Base-by-base conservation (phyloP, 2,888 invertebrate genomes). In the Andrena flavipes region DNA sequence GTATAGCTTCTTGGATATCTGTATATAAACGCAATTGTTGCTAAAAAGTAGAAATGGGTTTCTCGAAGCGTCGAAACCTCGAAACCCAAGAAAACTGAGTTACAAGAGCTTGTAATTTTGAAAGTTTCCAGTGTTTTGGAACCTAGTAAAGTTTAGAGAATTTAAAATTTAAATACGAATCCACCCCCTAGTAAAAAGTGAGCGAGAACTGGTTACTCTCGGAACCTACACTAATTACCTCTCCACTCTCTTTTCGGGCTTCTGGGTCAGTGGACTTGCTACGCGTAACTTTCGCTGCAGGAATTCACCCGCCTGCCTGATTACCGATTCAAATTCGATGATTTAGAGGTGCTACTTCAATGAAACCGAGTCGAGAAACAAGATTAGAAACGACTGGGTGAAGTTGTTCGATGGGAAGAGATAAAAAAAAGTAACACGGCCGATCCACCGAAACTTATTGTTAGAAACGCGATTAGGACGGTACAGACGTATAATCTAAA, bases 271-370 rank as follows among this genome's bases (percentile, higher is more conserved):
- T 70, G 62, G 73, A 76, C 65, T 83, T 2, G 69, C 74, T 59
- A 62, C 71, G 20, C 56, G 51, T 70, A 69, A 87, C 87, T 87
- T 87, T 87, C 87, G 84, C 85, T 84, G 48, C 26, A 76, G 63
- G 84, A 79, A 87, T 87, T 79, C 78, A 73, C 69, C 65, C 82
- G 35, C 74, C 67, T 74, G 54, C 20, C 26, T 63, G 48, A 49
- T 62, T 30, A 10, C n/a, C 35, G 10, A 13, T 20, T 63, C 10
- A 56, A 33, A 74, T 74, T 74, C 77, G 49, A 54, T 67, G 65
- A 67, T 77, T 60, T 64, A 72, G n/a, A 35, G 42, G 2, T 1
- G 8, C 8, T 16, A 4, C 5, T 4, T 56, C 16, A 65, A n/a
- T 13, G 33, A 35, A 62, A 74, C 33, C 33, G 33, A 35, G 20